Base-by-base conservation (phyloP, 1,140 invertebrate genomes). In the Solenopsis invicta region DNA sequence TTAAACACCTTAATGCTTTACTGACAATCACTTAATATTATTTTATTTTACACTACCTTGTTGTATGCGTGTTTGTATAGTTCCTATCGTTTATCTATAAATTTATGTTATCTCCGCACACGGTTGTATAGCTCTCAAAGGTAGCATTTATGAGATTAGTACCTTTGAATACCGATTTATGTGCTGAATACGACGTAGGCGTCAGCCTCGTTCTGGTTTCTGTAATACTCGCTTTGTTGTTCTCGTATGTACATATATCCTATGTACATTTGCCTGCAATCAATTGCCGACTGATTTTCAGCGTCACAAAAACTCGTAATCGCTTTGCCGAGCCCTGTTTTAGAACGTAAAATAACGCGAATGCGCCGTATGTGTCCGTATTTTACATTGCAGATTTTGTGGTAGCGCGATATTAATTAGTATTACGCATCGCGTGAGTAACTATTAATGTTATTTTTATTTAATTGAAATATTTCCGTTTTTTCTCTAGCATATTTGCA, bases 381-480 rank as follows among this genome's bases (percentile, higher is more conserved):
- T 80, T 80, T 80, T 80, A 77, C 74, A 77, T 48, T 29, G 77
- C n/a, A 37, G 34, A 80, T 80, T 52, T 13, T 34, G 45, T 59
- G 5, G 41, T 45, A 37, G 8, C 29, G 21, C n/a, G 24, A 50
- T 78, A n/a, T 18, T 52, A 80, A 67, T 80, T 78, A 54, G 18
- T n/a, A 52, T 34, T 66, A 37, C 4, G 18, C 45, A 66, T 34
- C 1, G 6, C 13, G 24, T 48, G 6, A 61, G 34, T 13, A 37
- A 37, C 18, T 5, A 9, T 21, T 54, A 18, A 18, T 4, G n/a
- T 80, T 80, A 54, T 24, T 5, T 80, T 50, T n/a, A 50, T 67
- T 67, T 66, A 41, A 45, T 45, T 59, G 12, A 8, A 76, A 45
- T 0, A 41, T 76, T 76, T 45, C 6, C 16, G 10, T 18, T 61